These are phyloP conservation scores for Scomberomorus guttatus DNA, from an alignment of 2,797 vertebrate genomes.

Conservation along the genomic window DNA sequence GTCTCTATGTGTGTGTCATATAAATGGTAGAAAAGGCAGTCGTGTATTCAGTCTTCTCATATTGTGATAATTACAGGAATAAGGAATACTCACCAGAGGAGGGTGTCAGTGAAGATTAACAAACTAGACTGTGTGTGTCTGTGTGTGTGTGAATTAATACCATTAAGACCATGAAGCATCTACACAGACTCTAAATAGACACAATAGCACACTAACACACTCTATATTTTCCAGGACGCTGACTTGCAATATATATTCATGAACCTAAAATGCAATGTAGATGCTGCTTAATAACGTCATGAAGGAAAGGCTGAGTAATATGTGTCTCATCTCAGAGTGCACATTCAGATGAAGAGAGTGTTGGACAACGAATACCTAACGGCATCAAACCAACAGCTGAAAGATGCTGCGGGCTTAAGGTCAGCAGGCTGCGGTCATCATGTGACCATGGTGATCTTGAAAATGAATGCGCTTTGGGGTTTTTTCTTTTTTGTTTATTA, in stretches of 20 bases:
- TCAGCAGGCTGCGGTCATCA: neutral
- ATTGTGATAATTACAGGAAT: slow-evolving; percentile 46
- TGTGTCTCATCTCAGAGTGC: slow-evolving; percentile 42
- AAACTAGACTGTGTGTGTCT: slow-evolving; percentile 29
- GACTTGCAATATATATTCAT: slow-evolving; percentile 76
- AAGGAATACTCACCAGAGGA: slow-evolving; percentile 26
- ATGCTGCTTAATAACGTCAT: slow-evolving; percentile 54
- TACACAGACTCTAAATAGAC: slow-evolving; percentile 55
- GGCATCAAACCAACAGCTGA: slow-evolving; percentile 23
- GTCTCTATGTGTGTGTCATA: slow-evolving; percentile 23
- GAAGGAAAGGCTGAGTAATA: slow-evolving; percentile 53
- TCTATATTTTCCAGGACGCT: slow-evolving; percentile 70
- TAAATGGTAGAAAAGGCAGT: slow-evolving; percentile 18
- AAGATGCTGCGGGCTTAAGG: slow-evolving; percentile 16
- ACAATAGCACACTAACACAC: slow-evolving; percentile 60
- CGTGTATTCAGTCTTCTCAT: slow-evolving; percentile 18
- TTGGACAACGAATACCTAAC: slow-evolving; percentile 39
- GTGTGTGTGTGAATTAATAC: slow-evolving; percentile 40
- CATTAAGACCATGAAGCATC: slow-evolving; percentile 56
- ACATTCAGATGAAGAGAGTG: slow-evolving; percentile 36
- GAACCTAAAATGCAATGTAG: slow-evolving; percentile 60
- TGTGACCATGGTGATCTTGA: slow-evolving; percentile 12
- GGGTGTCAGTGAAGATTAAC: slow-evolving; percentile 38
- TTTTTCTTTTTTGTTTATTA: slow-evolving; percentile 13
- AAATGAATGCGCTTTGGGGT: slow-evolving; percentile 27